These are phyloP conservation scores for Caenorhabditis imperialis DNA, from an alignment of 2,888 invertebrate genomes.

Conservation along the genomic window DNA sequence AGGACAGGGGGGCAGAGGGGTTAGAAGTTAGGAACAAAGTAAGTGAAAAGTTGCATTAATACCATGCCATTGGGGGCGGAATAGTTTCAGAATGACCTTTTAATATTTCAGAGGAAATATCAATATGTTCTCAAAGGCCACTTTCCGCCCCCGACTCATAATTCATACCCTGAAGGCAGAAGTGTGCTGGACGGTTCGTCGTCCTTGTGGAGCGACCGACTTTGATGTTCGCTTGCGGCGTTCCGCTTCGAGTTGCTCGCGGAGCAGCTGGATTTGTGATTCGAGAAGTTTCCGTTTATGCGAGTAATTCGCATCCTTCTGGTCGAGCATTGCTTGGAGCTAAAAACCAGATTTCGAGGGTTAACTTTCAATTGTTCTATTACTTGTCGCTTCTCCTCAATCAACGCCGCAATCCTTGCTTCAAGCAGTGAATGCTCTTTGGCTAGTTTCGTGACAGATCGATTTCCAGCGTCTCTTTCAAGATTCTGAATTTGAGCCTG, in stretches of 20 bases:
- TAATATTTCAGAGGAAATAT: too few species aligned
- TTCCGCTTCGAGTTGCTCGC: conserved; percentile 71
- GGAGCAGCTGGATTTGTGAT: conserved; percentile 65
- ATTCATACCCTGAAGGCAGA: conserved; percentile 58
- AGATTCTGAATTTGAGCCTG: conserved; percentile 69
- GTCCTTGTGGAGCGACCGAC: neutral
- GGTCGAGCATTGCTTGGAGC: conserved; percentile 68
- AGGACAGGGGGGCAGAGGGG: conserved; percentile 1
- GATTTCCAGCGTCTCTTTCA: conserved; percentile 64
- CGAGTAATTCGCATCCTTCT: conserved; percentile 64
- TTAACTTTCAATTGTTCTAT: neutral
- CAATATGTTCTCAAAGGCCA: too few species aligned
- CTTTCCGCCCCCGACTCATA: too few species aligned
- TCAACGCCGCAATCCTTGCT: conserved; percentile 56
- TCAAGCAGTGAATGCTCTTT: conserved; percentile 67
- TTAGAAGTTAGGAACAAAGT: neutral
- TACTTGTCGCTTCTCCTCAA: conserved; percentile 71
- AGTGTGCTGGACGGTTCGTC: conserved; percentile 34
- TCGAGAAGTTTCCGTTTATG: conserved; percentile 68
- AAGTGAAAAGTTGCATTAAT: too few species aligned
- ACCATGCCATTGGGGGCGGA: too few species aligned
- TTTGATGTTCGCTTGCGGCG: conserved; percentile 54
- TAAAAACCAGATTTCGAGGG: conserved; percentile 39
- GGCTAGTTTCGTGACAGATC: conserved; percentile 58
- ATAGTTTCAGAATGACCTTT: too few species aligned